phyloP scores from a whole-genome alignment of 1,140 invertebrate genomes.

The Leptoteleia sp. region DNA sequence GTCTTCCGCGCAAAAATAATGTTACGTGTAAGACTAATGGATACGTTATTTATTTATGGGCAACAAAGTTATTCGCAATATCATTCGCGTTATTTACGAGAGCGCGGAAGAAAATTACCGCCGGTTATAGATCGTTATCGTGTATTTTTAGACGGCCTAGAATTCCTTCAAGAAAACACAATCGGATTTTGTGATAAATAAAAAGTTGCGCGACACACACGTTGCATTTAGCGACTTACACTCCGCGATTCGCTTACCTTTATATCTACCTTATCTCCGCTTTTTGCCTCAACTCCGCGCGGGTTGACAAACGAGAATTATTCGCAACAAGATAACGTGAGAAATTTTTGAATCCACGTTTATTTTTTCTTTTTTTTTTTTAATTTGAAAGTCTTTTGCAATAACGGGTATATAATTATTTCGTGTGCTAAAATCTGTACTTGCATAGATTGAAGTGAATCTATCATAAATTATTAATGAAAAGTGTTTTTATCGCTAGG shows the following conservation, averaged over 20 bases:
- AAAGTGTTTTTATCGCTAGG: no score
- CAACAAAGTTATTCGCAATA: slow-evolving; percentile 63
- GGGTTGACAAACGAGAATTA: no score
- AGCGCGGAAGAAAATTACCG: slow-evolving; percentile 60
- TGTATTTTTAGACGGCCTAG: slow-evolving; percentile 65
- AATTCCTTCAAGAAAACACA: slow-evolving; percentile 63
- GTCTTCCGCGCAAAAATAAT: slow-evolving; percentile 55
- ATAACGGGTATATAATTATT: no score
- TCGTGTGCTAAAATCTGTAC: no score
- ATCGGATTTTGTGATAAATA: slow-evolving; percentile 59
- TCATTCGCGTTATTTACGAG: slow-evolving; percentile 62
- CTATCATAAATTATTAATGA: no score
- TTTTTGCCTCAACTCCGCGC: no score
- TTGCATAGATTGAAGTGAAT: no score
- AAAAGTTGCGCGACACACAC: slow-evolving; percentile 19
- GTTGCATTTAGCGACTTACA: slow-evolving; percentile 35
- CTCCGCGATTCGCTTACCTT: slow-evolving; percentile 6
- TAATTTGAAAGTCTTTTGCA: no score
- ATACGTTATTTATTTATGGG: slow-evolving; percentile 55
- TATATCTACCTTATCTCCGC: no score
- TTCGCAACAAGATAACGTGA: no score
- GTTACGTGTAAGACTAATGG: slow-evolving; percentile 61
- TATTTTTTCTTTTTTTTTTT: no score
- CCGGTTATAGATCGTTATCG: slow-evolving; percentile 64
- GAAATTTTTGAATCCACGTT: no score